Evolutionary conservation across 1,140 invertebrate genomes (phyloP), one percentile per base, ranked within the genome.

Genomic region (Zaprionus capensis): DNA sequence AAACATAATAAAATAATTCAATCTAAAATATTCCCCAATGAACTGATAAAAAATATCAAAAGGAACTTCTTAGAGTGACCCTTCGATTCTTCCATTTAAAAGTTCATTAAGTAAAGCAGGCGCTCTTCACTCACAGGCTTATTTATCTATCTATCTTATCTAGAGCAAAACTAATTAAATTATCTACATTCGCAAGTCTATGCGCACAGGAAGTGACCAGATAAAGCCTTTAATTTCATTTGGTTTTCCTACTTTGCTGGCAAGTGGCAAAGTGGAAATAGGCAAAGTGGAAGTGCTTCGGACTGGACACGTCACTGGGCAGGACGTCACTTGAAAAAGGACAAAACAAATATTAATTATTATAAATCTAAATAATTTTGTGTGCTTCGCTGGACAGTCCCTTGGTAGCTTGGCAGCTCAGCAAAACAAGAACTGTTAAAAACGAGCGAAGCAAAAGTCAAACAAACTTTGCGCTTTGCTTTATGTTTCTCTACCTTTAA

Each of bases 321-420:
- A 15, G 36, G 58, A 12, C 46, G 58, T 66, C 51, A 34, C 28
- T 57, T 31, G 15, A 72, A 86, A 76, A 79, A 58, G 80, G 71
- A 67, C 71, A 51, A 76, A 81, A 65, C 77, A 87, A 87, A 87
- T 78, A 87, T 81, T 87, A 87, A 87, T 87, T 87, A 87, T 83
- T 83, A 83, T 73, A 84, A 88, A 87, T 88, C 71, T 71, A 68
- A 74, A 90, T 81, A 73, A 81, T 79, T 85, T 69, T 81, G 57
- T 57, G 31, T 17, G 57, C 57, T 36, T 58, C 53, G 59, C 15
- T 31, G 14, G 24, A 15, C 24, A 26, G 59, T n/a, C 31, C 38
- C 24, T 24, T 17, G 41, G 61, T 5, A 24, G 64, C 41, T 41
- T 3, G 7, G 15, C 38, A n/a, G 38, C 12, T n/a, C 28, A 41